Percentiles rank a stretch among this genome's conserved stretches.
phyloP scores from a whole-genome alignment of 1,140 invertebrate genomes.

The Pseudomyrmex concolor region DNA sequence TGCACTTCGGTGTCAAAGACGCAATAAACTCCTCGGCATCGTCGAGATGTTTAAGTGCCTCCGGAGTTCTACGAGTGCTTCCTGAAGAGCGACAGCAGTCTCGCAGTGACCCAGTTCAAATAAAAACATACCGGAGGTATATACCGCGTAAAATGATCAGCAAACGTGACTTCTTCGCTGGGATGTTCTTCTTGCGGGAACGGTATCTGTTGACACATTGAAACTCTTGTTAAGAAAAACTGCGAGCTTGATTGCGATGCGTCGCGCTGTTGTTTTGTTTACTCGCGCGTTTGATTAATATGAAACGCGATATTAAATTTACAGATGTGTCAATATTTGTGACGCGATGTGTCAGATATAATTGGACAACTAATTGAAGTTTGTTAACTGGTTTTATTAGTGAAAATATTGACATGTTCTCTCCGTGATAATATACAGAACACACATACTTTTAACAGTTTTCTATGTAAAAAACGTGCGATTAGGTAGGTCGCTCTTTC shows the following conservation, averaged over 20 bases:
- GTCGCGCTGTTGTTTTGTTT: background rate
- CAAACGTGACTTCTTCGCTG: slow-evolving; percentile 47
- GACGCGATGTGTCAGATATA: background rate
- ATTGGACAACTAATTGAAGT: too few species aligned
- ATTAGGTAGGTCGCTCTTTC: background rate
- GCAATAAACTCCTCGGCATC: slow-evolving; percentile 52
- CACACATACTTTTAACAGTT: background rate
- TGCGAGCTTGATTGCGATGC: background rate
- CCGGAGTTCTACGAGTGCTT: slow-evolving; percentile 57
- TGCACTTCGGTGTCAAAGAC: slow-evolving; percentile 46
- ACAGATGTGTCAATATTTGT: background rate
- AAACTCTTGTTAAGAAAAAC: slow-evolving; percentile 22
- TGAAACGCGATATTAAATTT: background rate
- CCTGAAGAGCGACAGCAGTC: slow-evolving; percentile 35
- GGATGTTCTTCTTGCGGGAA: slow-evolving; percentile 19
- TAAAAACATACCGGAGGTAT: slow-evolving; percentile 72
- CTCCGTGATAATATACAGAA: background rate
- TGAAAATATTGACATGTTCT: slow-evolving; percentile 6
- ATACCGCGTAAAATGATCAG: slow-evolving; percentile 52
- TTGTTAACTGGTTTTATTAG: too few species aligned
- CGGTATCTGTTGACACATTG: slow-evolving; percentile 41
- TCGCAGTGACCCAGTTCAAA: slow-evolving; percentile 73
- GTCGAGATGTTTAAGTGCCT: slow-evolving; percentile 40
- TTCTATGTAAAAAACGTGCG: background rate
- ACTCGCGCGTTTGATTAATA: background rate